phyloP scores from a whole-genome alignment of 64 coral and sea anemone genomes.

The Acropora tenuis region DNA sequence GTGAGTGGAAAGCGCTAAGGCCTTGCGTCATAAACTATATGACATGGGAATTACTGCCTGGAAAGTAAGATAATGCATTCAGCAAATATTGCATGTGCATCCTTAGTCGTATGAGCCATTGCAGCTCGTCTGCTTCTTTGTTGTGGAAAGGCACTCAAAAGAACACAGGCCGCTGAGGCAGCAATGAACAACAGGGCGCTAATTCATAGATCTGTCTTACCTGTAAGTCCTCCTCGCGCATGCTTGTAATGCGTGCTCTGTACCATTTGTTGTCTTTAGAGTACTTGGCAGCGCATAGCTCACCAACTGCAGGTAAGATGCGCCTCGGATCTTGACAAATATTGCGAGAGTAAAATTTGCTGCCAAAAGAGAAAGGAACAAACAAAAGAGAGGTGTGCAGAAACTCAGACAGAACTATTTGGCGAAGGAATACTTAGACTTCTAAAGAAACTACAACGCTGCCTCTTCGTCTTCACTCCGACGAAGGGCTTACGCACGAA shows the following conservation, averaged over 20 bases:
- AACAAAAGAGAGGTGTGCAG: not conserved
- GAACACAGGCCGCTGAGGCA: not conserved
- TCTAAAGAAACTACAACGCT: too few relatives aligned
- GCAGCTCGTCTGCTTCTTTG: too few relatives aligned
- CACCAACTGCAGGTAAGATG: slow-evolving; percentile 70
- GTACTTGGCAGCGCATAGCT: slow-evolving; percentile 75
- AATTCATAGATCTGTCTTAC: not conserved
- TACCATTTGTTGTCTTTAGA: slow-evolving; percentile 78
- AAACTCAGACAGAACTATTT: too few relatives aligned
- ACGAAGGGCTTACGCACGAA: not conserved
- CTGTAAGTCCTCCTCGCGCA: slow-evolving; percentile 65
- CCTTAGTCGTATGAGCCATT: too few relatives aligned
- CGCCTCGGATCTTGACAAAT: slow-evolving; percentile 65
- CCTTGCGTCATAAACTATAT: too few relatives aligned
- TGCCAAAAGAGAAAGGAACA: slow-evolving; percentile 11
- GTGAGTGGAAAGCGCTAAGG: not conserved
- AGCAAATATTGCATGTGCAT: too few relatives aligned
- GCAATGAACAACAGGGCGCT: not conserved
- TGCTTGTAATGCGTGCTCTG: slow-evolving; percentile 76
- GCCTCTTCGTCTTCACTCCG: too few relatives aligned
- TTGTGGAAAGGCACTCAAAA: too few relatives aligned
- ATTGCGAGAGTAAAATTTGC: slow-evolving; percentile 77
- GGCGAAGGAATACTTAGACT: too few relatives aligned
- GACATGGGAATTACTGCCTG: too few relatives aligned
- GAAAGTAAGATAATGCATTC: too few relatives aligned